A percentile compares a stretch with the other conserved stretches of the same genome.
Conservation (phyloP, 1,140 invertebrate species). For the Euura saliciscinereae region DNA sequence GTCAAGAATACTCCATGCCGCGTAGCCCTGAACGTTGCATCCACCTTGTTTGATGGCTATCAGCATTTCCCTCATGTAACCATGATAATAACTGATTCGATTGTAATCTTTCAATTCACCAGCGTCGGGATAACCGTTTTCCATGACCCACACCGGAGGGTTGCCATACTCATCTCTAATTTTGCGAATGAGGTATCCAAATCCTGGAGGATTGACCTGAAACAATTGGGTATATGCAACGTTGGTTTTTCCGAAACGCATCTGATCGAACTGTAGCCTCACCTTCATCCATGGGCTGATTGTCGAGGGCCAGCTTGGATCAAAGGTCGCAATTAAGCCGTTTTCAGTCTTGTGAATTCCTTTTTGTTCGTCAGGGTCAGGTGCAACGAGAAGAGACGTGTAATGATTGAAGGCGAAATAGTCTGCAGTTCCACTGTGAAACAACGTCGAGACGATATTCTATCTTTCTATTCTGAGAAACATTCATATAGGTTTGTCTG, state of each 20-base stretch:
- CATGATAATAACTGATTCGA: background rate
- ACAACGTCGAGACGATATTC: background rate
- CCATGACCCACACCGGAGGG: background rate
- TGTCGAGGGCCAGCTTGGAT: background rate
- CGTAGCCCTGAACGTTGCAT: background rate
- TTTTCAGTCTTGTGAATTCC: background rate
- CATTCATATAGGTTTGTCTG: background rate
- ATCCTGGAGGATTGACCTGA: background rate
- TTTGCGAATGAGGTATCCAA: background rate
- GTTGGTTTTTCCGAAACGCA: no score
- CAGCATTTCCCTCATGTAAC: background rate
- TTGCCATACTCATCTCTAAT: background rate
- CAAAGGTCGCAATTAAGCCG: background rate
- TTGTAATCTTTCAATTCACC: background rate
- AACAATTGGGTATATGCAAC: background rate
- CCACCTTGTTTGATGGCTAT: background rate
- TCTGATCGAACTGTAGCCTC: background rate
- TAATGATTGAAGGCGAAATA: background rate
- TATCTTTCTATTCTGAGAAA: background rate
- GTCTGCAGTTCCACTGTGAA: background rate
- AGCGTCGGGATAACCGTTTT: background rate
- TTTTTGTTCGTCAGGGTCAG: background rate
- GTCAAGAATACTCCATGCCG: background rate
- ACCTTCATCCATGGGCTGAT: background rate
- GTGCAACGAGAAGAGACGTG: background rate